phyloP scores from a whole-genome alignment of 2,113 vertebrate species.

The Elephantulus edwardii region DNA sequence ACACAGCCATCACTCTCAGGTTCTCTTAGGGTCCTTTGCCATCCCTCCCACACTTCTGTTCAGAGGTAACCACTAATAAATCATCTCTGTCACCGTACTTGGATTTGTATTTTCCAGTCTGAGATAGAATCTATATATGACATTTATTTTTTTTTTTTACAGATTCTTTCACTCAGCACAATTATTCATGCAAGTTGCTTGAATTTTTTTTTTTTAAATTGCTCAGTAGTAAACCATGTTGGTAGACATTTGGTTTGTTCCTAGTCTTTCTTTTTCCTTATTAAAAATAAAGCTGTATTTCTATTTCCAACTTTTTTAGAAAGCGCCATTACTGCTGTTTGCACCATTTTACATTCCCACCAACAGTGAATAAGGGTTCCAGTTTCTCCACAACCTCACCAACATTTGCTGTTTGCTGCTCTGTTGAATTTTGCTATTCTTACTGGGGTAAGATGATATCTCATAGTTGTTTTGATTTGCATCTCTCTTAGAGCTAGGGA shows the following conservation, averaged over 20 bases:
- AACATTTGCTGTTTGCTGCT: too few relatives aligned
- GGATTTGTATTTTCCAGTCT: conserved; percentile 37
- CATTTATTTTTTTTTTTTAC: background rate
- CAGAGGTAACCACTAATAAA: background rate
- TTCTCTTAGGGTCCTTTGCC: background rate
- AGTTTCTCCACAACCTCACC: too few relatives aligned
- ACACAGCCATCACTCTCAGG: background rate
- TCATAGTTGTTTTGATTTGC: too few relatives aligned
- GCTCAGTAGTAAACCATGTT: background rate
- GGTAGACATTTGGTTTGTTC: background rate
- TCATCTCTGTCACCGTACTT: conserved; percentile 10
- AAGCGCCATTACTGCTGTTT: too few relatives aligned
- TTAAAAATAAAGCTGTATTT: conserved; percentile 43
- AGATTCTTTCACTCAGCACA: conserved; percentile 42
- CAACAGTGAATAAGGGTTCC: too few relatives aligned
- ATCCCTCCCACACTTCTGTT: background rate
- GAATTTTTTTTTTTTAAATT: conserved; percentile 13
- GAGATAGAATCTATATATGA: background rate
- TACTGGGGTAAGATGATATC: too few relatives aligned
- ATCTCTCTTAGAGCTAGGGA: too few relatives aligned
- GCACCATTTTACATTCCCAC: too few relatives aligned
- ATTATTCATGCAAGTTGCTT: conserved; percentile 31
- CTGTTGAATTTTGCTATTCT: too few relatives aligned
- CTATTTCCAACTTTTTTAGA: too few relatives aligned
- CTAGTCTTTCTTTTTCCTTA: conserved; percentile 32